Conservation (phyloP, 2,113 vertebrate genomes). For the Callopanchax toddi region DNA sequence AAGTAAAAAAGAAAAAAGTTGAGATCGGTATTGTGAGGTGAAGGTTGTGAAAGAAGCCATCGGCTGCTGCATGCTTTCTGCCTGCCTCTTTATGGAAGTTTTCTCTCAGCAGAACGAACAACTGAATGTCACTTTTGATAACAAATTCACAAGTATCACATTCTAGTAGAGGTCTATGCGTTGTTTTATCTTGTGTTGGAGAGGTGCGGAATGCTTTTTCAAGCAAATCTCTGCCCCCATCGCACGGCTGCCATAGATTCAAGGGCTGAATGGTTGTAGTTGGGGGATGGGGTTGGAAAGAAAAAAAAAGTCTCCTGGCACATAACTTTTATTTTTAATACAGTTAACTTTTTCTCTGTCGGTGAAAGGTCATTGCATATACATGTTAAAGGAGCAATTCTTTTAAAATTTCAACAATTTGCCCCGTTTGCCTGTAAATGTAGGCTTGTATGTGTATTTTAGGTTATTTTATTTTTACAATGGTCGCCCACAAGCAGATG, state of each 20-base stretch:
- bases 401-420: background rate
- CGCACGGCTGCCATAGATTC: constrained; percentile 41
- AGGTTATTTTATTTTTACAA: constrained; percentile 29
- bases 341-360: background rate
- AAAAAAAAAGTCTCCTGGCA: constrained; percentile 32
- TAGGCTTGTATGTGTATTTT: constrained; percentile 9
- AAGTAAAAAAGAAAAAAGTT: constrained; percentile 57
- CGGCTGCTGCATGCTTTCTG: constrained; percentile 10
- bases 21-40: constrained; percentile 52
- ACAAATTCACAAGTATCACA: no score
- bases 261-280: constrained; percentile 59
- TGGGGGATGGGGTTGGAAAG: constrained; percentile 73
- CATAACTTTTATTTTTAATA: constrained; percentile 28
- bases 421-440: fast-evolving
- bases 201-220: constrained; percentile 2
- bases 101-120: background rate
- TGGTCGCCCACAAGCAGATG: constrained; percentile 63
- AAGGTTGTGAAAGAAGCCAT: constrained; percentile 36
- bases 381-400: background rate
- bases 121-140: background rate
- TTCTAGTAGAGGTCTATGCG: background rate
- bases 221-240: constrained; percentile 27
- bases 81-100: constrained; percentile 42
- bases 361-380: background rate
- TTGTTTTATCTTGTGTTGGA: constrained; percentile 2